Percentiles rank a stretch among this genome's conserved stretches.
Conservation (phyloP, 1,140 invertebrate genomes). For the Macrocentrus cingulum region DNA sequence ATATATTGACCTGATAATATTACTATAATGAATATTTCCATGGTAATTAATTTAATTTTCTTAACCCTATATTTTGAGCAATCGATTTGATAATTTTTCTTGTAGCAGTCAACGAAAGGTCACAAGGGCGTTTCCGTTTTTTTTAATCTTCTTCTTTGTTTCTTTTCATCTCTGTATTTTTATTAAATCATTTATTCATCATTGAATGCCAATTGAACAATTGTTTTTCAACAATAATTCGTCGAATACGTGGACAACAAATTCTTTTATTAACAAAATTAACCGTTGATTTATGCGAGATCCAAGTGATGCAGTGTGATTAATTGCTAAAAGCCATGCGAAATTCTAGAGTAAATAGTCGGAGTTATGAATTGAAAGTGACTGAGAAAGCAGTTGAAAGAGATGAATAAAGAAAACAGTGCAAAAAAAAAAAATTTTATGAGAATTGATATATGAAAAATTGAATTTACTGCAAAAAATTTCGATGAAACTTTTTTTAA, state of each 20-base stretch:
- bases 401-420: background rate
- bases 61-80: background rate
- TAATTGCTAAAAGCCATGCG: background rate
- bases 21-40: no score
- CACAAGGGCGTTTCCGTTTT: constrained; percentile 15
- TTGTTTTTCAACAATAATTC: background rate
- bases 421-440: background rate
- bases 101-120: background rate
- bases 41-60: no score
- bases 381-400: background rate
- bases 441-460: no score
- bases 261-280: background rate
- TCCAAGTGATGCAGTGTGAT: background rate
- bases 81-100: background rate
- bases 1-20: no score
- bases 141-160: constrained; percentile 5
- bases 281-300: background rate
- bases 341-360: background rate
- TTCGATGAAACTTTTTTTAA: no score
- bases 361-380: background rate
- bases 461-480: no score
- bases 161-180: background rate
- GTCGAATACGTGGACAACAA: background rate
- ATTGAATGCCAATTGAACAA: no score
- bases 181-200: no score